Evolutionary conservation across 92 coral and sea anemone species (phyloP), one percentile per base, ranked within the genome.

Genomic region (Bergia puertoricense): DNA sequence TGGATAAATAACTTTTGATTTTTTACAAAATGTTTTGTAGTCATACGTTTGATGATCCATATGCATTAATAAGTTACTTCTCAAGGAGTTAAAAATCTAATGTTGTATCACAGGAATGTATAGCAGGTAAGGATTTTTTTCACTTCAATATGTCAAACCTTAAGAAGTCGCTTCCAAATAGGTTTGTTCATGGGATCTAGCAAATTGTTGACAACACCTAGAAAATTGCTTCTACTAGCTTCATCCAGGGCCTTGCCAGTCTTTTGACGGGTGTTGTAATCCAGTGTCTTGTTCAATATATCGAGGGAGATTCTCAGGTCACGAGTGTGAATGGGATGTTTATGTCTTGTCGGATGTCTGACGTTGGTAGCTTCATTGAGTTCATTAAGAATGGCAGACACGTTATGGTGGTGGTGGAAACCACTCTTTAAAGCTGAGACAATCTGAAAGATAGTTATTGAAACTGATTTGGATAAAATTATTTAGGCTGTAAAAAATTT

Each of bases 361-460:
- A 69, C 74, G 74, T 69, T 9, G 56, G 80, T 76, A n/a, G 80
- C 80, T 9, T 76, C 80, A 2, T 6, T 37, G 43, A 76, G 80
- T n/a, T 41, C 80, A 43, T 22, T 23, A 41, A 76, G 80, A 13
- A 76, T 15, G 23, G 1, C 14, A 42, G 80, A 76, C 54, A 42
- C 80, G 36, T 41, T 76, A 2, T 23, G 74, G 7, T 42, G 16
- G 56, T 37, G 2, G 2, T 76, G 23, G 51, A 40, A 76, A 76
- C 57, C 80, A 14, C 51, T 20, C 22, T 40, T 42, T 15, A 76
- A 4, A 76, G 15, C 20, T 8, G 80, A 76, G 18, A 14, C 51
- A 40, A 76, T 76, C 80, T 76, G 80, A 76, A 43, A 43, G 44
- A 76, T 14, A 76, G 2, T 11, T 9, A 18, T 54, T 13, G 16